Evolutionary conservation across 1,140 invertebrate genomes (phyloP).

Genomic region (Apolygus lucorum): DNA sequence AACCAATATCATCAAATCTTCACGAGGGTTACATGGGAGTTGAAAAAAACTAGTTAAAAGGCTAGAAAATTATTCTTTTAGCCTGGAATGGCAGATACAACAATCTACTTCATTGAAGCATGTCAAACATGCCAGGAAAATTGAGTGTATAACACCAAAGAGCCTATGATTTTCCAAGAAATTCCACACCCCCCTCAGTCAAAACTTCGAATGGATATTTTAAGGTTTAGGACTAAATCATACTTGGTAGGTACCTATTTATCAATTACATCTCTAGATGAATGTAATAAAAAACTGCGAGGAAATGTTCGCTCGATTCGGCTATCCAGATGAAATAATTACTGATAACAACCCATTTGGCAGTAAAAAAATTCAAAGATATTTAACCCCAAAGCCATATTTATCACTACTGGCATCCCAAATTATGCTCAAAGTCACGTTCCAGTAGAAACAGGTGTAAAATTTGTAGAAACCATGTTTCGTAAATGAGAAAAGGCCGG

Average conservation of each 20-base stretch:
- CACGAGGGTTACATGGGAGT: slow-evolving; percentile 43
- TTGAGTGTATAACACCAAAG: slow-evolving; percentile 34
- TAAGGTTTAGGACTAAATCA: slow-evolving; percentile 21
- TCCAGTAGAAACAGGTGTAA: neutral
- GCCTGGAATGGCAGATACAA: slow-evolving; percentile 41
- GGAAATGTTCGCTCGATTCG: neutral
- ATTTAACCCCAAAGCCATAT: neutral
- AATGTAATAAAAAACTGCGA: neutral
- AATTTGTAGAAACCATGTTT: neutral
- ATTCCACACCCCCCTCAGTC: slow-evolving; percentile 5
- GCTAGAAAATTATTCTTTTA: slow-evolving; percentile 41
- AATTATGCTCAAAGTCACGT: too few relatives aligned
- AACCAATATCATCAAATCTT: too few relatives aligned
- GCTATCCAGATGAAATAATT: too few relatives aligned
- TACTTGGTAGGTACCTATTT: slow-evolving; percentile 29
- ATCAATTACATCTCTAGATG: slow-evolving; percentile 31
- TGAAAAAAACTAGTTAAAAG: slow-evolving; percentile 37
- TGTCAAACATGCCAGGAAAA: too few relatives aligned
- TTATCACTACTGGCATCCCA: neutral
- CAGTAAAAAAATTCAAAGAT: neutral
- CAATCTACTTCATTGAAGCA: too few relatives aligned
- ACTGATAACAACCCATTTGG: neutral
- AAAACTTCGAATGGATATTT: slow-evolving; percentile 27
- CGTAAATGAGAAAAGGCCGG: neutral
- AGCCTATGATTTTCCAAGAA: slow-evolving; percentile 35